Conservation (phyloP, 1,140 invertebrate species). For the Oedothorax gibbosus region DNA sequence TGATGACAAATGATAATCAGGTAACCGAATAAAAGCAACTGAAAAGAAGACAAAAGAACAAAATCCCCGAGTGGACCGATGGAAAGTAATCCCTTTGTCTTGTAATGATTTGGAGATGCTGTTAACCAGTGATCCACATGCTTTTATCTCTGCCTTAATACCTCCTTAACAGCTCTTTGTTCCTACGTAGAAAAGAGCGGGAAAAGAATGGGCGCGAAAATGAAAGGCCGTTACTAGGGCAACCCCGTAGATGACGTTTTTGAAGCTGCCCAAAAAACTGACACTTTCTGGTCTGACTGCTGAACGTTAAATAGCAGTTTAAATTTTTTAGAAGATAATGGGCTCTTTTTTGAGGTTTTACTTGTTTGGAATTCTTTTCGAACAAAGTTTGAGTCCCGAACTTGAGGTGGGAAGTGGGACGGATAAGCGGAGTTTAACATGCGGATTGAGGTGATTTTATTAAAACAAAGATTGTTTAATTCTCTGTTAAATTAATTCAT, state of each 20-base stretch:
- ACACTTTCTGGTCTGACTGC: neutral
- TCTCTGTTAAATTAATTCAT: too few relatives aligned
- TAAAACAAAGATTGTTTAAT: too few relatives aligned
- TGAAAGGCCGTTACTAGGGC: conserved; percentile 8
- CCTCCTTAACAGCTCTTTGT: conserved; percentile 44
- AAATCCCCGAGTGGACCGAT: neutral
- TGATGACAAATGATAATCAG: too few relatives aligned
- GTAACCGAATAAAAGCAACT: too few relatives aligned
- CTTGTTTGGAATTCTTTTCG: too few relatives aligned
- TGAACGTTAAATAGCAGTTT: conserved; percentile 23
- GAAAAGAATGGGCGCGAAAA: neutral
- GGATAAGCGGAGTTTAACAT: neutral
- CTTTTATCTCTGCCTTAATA: conserved; percentile 45
- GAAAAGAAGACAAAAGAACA: too few relatives aligned
- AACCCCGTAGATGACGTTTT: conserved; percentile 35
- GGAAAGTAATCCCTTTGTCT: conserved; percentile 43
- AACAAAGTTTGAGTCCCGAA: too few relatives aligned
- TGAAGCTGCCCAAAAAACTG: neutral
- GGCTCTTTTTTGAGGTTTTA: neutral
- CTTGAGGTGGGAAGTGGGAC: neutral
- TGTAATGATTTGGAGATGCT: conserved; percentile 49
- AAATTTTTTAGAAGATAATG: conserved; percentile 8
- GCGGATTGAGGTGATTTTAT: neutral
- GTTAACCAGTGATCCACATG: conserved; percentile 49
- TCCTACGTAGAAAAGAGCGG: conserved; percentile 31